Evolutionary conservation across 2,113 vertebrate genomes (phyloP), one percentile per base, ranked within the genome.

Genomic region (Daubentonia madagascariensis): DNA sequence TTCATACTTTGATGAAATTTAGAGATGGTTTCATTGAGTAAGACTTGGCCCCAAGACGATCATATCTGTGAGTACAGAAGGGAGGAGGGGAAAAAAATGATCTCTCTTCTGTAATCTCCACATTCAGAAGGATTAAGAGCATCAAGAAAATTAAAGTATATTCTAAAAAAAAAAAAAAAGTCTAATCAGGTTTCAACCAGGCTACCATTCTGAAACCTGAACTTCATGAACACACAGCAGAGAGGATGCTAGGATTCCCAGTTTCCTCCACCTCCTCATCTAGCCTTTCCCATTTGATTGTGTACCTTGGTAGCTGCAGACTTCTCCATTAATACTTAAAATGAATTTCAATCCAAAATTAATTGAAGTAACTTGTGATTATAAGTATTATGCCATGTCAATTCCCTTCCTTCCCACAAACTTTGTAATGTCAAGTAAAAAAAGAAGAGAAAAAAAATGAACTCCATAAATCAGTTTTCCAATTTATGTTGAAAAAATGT

Each of bases 401-500:
- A 48, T 40, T 91, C 79, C 45, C 48, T 57, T 25, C n/a, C 54
- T 97, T 91, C 72, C 85, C 89, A 90, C 65, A 48, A 89, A 95
- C 76, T 91, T 50, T 63, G 43, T 68, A 59, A 67, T 59, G 70
- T 35, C 43, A 40, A 93, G 45, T 25, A 52, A 28, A 20, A 18
- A 13, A 73, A 20, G 48, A 22, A 35, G 40, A 40, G 10, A n/a
- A 12, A 43, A 72, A 89, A 94, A 94, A 32, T 0, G 0, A 54
- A 96, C 68, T 80, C 96, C 70, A 84, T 85, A 90, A 92, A 92
- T 95, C 89, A 72, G 89, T 94, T 96, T 97, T 97, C 88, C 93
- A 97, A 81, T 95, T 96, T 93, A 73, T n/a, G 50, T n/a, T 87
- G 94, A 96, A 96, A 84, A 91, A 96, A 97, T 92, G 95, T 70